Percentiles rank a stretch among this genome's conserved stretches.
Evolutionary conservation across 2,797 vertebrate genomes (phyloP).

Genomic region (Apogon talboti): DNA sequence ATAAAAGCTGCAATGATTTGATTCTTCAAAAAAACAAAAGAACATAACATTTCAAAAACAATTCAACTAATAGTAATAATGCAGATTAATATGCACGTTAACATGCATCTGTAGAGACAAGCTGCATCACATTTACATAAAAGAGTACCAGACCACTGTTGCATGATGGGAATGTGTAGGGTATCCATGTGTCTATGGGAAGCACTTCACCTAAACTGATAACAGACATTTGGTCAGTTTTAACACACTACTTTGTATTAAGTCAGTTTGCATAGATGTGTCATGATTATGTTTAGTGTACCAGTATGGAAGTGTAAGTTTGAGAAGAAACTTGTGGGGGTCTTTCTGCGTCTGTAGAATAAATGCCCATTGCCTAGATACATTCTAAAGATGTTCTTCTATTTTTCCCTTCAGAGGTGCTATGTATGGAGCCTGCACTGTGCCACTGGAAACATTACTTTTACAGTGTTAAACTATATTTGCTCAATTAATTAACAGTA

Average conservation of each 20-base stretch:
- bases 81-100: neutral
- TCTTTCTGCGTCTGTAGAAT: no score
- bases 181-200: neutral
- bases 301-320: neutral
- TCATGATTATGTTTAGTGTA: slow-evolving; percentile 19
- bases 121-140: neutral
- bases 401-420: neutral
- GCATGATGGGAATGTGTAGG: neutral
- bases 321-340: no score
- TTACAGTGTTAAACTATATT: neutral
- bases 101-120: neutral
- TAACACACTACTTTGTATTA: neutral
- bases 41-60: slow-evolving; percentile 9
- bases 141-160: neutral
- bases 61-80: neutral
- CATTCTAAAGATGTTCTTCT: neutral
- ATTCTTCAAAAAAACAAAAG: slow-evolving; percentile 7
- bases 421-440: neutral
- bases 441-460: neutral
- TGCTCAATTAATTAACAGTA: neutral
- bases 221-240: slow-evolving; percentile 20
- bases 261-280: slow-evolving; percentile 9
- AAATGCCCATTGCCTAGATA: neutral
- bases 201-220: neutral
- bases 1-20: slow-evolving; percentile 1